Evolutionary conservation across 30 jellyfish, hydroid and myxozoan species (phyloP).

Genomic region (Hydractinia symbiolongicarpus): DNA sequence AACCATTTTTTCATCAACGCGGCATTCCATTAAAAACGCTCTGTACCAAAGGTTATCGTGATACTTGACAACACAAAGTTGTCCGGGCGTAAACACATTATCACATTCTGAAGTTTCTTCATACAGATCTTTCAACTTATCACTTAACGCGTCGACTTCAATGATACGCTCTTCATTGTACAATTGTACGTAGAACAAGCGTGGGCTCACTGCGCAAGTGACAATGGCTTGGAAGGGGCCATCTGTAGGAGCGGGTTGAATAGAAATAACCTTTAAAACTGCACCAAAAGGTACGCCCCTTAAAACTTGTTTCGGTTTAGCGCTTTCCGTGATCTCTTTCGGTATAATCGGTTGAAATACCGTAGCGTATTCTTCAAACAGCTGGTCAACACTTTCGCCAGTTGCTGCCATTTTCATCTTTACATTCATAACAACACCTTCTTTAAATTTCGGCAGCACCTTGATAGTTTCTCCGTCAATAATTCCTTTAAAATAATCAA

Average conservation of each 20-base stretch:
- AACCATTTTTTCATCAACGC: background rate
- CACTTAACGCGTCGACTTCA: conserved; percentile 37
- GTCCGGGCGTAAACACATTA: conserved; percentile 1
- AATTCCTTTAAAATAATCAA: conserved; percentile 12
- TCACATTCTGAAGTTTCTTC: conserved; percentile 15
- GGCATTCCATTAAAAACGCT: background rate
- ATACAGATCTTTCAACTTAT: conserved; percentile 9
- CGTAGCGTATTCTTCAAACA: background rate
- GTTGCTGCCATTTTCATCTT: conserved; percentile 4
- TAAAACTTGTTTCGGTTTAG: background rate
- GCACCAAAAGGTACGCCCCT: conserved; percentile 22
- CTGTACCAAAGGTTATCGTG: conserved; percentile 31
- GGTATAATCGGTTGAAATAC: background rate
- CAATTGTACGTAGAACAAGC: conserved; percentile 27
- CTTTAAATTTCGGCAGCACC: conserved; percentile 9
- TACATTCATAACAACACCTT: conserved; percentile 24
- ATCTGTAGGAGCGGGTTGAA: conserved; percentile 1
- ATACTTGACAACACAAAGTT: conserved; percentile 24
- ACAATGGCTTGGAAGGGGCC: conserved; percentile 15
- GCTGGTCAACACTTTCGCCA: conserved; percentile 8
- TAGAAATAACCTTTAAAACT: background rate
- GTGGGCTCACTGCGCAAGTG: conserved; percentile 36
- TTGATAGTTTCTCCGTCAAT: conserved; percentile 9
- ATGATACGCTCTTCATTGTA: conserved; percentile 11
- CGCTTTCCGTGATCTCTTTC: background rate